A percentile compares a stretch with the other conserved stretches of the same genome.
Evolutionary conservation across 1,140 invertebrate genomes (phyloP).

Genomic region (Halictus rubicundus): DNA sequence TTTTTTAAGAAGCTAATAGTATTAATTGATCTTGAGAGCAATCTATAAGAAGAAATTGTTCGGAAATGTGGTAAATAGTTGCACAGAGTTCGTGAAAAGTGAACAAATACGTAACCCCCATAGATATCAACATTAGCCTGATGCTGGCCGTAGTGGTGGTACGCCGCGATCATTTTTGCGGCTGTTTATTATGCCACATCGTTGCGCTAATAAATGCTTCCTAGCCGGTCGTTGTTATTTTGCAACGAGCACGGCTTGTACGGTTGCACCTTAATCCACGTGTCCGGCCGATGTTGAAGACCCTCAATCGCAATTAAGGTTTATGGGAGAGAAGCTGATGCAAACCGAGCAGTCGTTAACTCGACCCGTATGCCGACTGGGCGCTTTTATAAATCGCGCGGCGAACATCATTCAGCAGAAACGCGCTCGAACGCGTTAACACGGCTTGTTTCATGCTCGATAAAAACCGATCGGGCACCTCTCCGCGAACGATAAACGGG

Average conservation of each 20-base stretch:
- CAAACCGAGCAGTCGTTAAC: slow-evolving; percentile 6
- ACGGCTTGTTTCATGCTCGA: not conserved
- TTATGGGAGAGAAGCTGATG: slow-evolving; percentile 7
- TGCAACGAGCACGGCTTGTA: slow-evolving; percentile 37
- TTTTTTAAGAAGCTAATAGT: too few relatives aligned
- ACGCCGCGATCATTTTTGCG: too few relatives aligned
- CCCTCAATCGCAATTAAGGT: slow-evolving; percentile 45
- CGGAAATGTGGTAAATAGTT: too few relatives aligned
- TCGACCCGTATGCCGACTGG: not conserved
- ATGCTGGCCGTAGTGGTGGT: too few relatives aligned
- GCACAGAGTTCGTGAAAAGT: too few relatives aligned
- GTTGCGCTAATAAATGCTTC: slow-evolving; percentile 14
- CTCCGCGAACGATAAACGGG: not conserved
- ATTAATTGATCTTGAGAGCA: too few relatives aligned
- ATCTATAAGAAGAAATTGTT: too few relatives aligned
- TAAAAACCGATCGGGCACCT: not conserved
- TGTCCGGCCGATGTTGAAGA: slow-evolving; percentile 36
- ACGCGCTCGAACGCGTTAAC: not conserved
- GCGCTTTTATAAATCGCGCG: not conserved
- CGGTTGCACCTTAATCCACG: slow-evolving; percentile 50
- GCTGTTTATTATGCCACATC: not conserved
- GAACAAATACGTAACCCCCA: too few relatives aligned
- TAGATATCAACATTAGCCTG: too few relatives aligned
- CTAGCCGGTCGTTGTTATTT: not conserved
- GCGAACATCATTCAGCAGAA: not conserved